Conservation (phyloP, 2,113 vertebrate species). For the Periophthalmodon schlosseri region DNA sequence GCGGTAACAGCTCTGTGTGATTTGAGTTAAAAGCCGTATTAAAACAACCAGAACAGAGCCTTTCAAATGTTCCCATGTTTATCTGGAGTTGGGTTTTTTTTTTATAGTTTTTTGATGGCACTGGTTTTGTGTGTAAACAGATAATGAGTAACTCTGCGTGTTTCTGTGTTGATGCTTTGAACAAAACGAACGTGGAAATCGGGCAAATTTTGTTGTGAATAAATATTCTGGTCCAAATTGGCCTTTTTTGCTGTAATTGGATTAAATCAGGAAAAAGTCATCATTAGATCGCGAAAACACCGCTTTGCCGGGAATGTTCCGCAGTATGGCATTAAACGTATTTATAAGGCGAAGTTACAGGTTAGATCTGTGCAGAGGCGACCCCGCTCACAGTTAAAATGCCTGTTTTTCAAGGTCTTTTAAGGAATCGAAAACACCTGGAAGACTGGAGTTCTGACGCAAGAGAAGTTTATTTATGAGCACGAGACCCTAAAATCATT, state of each 20-base stretch:
- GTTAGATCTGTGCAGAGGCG: too few relatives aligned
- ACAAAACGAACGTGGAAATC: background rate
- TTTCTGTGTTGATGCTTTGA: background rate
- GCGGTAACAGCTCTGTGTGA: background rate
- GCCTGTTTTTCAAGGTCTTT: too few relatives aligned
- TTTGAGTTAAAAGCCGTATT: conserved; percentile 1
- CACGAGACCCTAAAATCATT: too few relatives aligned
- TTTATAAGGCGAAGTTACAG: too few relatives aligned
- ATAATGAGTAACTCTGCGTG: background rate
- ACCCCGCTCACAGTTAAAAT: too few relatives aligned
- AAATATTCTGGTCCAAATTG: background rate
- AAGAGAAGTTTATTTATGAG: too few relatives aligned
- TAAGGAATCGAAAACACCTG: too few relatives aligned
- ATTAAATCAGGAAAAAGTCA: too few relatives aligned
- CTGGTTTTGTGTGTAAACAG: background rate
- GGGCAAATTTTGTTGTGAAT: background rate
- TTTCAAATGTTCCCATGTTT: conserved; percentile 1
- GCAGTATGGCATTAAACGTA: too few relatives aligned
- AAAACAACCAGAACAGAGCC: background rate
- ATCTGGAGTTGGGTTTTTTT: background rate
- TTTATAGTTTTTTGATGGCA: background rate
- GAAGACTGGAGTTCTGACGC: too few relatives aligned
- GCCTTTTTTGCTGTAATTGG: background rate
- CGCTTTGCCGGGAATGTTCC: too few relatives aligned
- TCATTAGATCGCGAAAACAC: too few relatives aligned